These are phyloP conservation scores for Ahaetulla prasina DNA, from an alignment of 2,113 vertebrate species.

Conservation along the genomic window DNA sequence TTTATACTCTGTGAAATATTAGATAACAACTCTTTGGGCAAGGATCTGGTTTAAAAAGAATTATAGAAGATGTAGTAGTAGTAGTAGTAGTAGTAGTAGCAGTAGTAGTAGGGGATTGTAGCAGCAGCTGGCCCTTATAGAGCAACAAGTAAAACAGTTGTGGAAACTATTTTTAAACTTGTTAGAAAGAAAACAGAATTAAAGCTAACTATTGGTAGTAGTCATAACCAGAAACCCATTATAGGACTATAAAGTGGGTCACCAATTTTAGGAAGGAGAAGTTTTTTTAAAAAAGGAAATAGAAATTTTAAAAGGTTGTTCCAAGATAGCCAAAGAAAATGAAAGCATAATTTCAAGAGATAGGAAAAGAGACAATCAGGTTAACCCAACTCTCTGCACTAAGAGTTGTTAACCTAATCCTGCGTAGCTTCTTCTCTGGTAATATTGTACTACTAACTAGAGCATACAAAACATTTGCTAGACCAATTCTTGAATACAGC, in stretches of 20 bases:
- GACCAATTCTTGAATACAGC: too few relatives aligned
- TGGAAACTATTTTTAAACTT: neutral
- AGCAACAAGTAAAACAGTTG: neutral
- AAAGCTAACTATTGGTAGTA: slow-evolving; percentile 24
- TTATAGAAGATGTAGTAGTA: too few relatives aligned
- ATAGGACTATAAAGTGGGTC: slow-evolving; percentile 19
- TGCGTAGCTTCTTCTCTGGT: too few relatives aligned
- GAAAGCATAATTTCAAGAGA: slow-evolving; percentile 18
- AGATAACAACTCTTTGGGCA: neutral
- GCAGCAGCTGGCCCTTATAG: neutral
- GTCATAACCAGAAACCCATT: neutral
- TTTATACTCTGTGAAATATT: neutral
- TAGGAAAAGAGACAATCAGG: slow-evolving; percentile 7
- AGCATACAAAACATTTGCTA: too few relatives aligned
- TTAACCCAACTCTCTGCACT: neutral
- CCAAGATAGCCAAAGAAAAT: slow-evolving; percentile 15
- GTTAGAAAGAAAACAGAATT: slow-evolving; percentile 27
- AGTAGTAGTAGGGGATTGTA: neutral
- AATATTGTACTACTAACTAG: too few relatives aligned
- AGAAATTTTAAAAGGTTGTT: slow-evolving; percentile 13
- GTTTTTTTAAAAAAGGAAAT: slow-evolving; percentile 7
- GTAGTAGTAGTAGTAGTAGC: too few relatives aligned
- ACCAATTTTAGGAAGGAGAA: neutral
- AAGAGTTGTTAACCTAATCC: too few relatives aligned
- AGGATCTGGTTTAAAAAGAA: neutral